Conservation (phyloP, 2,797 vertebrate genomes). For the Esox masquinongy region DNA sequence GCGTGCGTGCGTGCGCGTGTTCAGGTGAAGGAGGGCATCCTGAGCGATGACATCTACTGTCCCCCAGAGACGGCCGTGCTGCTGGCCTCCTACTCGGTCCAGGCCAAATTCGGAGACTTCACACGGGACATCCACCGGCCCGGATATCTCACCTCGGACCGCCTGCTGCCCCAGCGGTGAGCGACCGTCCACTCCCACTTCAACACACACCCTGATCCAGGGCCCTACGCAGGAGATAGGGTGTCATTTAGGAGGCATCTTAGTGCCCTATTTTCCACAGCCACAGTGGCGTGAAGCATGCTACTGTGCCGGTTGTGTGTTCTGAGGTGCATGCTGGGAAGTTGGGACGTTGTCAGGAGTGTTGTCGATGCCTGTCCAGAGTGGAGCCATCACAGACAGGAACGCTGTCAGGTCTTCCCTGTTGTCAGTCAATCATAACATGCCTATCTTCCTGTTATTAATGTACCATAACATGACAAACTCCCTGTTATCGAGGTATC, state of each 20-base stretch:
- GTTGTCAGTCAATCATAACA: too few species aligned
- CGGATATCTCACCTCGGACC: constrained; percentile 89
- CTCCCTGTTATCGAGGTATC: too few species aligned
- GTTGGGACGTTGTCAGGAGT: not conserved
- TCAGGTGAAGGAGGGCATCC: constrained; percentile 87
- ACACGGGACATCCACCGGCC: constrained; percentile 83
- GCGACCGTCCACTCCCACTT: constrained; percentile 8
- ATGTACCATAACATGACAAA: too few species aligned
- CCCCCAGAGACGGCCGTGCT: constrained; percentile 95
- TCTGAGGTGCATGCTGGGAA: not conserved
- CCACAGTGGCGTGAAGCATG: not conserved
- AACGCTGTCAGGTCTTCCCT: too few species aligned
- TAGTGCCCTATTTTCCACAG: not conserved
- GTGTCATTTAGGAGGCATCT: too few species aligned
- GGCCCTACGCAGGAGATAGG: not conserved
- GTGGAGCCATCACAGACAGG: too few species aligned
- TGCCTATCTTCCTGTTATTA: too few species aligned
- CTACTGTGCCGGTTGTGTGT: not conserved
- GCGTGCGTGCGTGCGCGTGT: not conserved
- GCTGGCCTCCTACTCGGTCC: constrained; percentile 93
- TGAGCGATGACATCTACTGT: constrained; percentile 94
- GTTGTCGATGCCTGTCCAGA: too few species aligned
- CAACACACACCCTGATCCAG: not conserved
- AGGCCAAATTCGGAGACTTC: constrained; percentile 95
- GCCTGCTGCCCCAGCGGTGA: constrained; percentile 91